Conservation (phyloP, 1,140 invertebrate species). For the Lysiphlebus fabarum region DNA sequence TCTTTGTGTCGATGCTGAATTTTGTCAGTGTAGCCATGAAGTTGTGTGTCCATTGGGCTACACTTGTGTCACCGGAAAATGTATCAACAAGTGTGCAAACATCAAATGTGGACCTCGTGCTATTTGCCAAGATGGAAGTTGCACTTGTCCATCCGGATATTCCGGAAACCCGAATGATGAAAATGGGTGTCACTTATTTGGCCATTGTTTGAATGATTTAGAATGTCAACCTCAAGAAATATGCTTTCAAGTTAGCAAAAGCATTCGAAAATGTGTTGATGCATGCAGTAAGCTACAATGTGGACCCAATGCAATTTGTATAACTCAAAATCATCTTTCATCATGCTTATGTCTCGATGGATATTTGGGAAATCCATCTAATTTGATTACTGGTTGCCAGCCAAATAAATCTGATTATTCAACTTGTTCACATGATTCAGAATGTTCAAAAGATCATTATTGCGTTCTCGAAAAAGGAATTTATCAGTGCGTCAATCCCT, state of each 20-base stretch:
- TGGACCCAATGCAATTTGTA: constrained; percentile 84
- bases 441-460: constrained; percentile 66
- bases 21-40: constrained; percentile 68
- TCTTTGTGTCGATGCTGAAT: constrained; percentile 65
- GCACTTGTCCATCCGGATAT: constrained; percentile 75
- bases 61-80: constrained; percentile 66
- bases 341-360: constrained; percentile 81
- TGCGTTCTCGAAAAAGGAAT: constrained; percentile 61
- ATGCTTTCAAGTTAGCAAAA: constrained; percentile 78
- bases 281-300: constrained; percentile 83
- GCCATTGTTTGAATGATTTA: constrained; percentile 73
- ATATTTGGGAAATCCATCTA: constrained; percentile 74
- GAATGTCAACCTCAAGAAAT: constrained; percentile 80
- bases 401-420: constrained; percentile 57
- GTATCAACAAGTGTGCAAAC: constrained; percentile 70
- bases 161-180: constrained; percentile 73
- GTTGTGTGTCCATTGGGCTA: constrained; percentile 73
- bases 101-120: constrained; percentile 78
- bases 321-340: constrained; percentile 76
- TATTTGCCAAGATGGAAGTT: constrained; percentile 74
- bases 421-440: constrained; percentile 65
- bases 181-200: constrained; percentile 67
- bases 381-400: constrained; percentile 74
- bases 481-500: constrained; percentile 72
- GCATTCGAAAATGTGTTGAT: constrained; percentile 76